Base-by-base conservation (phyloP, 2,888 invertebrate genomes). In the Gonocerus acuteangulatus region DNA sequence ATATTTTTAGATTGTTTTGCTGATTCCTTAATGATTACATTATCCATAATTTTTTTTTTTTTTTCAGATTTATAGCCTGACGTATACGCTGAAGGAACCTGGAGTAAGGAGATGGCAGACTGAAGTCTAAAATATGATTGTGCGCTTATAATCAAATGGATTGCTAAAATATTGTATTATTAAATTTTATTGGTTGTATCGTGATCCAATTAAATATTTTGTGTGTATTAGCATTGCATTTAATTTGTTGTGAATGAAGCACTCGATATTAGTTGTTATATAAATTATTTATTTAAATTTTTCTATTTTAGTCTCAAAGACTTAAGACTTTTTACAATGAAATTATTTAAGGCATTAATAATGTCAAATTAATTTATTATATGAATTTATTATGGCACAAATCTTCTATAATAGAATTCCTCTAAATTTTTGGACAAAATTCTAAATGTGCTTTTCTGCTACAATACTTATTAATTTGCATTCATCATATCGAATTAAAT, bases 61-160 rank as follows among this genome's bases (percentile, higher is more conserved):
- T 2, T 51, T 52, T 19, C 39, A 61, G 61, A 61, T 51, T 61
- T 61, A 61, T 61, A 61, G 54, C 48, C 45, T 61, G 54, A 52
- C 16, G 32, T 34, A 15, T 27, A 15, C 15, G 16, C 23, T 34
- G 51, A 52, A 54, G 60, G 47, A 27, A 49, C 15, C 44, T 44
- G 49, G 48, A 23, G 23, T 18, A 49, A 60, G 49, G 51, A 49
- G 60, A 49, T 49, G 47, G 60, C 57, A 57, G 47, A 57, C 47
- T 57, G 57, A 57, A 57, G 47, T 57, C 45, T 47, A 57, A 44
- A 57, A 57, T 57, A 21, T 57, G 18, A 42, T 45, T 57, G 57
- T 57, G 45, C 57, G 57, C 57, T 57, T 57, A 57, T 57, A 57
- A 57, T 57, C 44, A 57, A 57, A 57, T 45, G 57, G 47, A 39